A percentile compares a stretch with the other conserved stretches of the same genome.
Evolutionary conservation across 1,140 invertebrate genomes (phyloP).

Genomic region (Nasonia giraulti): DNA sequence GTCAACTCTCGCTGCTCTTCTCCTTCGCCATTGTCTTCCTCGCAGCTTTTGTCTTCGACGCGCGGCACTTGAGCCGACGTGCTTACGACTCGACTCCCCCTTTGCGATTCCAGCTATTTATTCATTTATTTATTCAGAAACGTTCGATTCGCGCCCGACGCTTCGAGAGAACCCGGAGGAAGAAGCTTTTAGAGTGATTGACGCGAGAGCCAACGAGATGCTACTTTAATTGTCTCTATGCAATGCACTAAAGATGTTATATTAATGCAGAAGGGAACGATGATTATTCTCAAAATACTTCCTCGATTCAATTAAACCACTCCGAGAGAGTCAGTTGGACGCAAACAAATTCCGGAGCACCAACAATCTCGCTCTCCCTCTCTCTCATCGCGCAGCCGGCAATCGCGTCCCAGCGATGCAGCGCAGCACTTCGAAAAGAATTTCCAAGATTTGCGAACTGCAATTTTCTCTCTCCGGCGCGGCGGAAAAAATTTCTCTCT

Average conservation of each 20-base stretch:
- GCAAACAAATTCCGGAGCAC: not conserved
- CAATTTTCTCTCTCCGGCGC: conserved; percentile 34
- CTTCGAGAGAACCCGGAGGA: not conserved
- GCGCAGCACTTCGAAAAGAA: conserved; percentile 24
- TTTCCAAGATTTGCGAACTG: conserved; percentile 35
- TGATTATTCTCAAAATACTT: not conserved
- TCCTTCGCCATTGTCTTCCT: not conserved
- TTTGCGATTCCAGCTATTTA: conserved; percentile 45
- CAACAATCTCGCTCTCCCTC: not conserved
- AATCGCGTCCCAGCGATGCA: not conserved
- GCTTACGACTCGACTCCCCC: not conserved
- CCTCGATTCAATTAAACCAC: not conserved
- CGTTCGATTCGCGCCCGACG: conserved; percentile 52
- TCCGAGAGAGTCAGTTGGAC: not conserved
- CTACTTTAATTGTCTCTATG: too few relatives aligned
- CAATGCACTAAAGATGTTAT: too few relatives aligned
- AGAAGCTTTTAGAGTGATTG: not conserved
- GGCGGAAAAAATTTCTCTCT: conserved; percentile 11
- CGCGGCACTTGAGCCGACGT: conserved; percentile 9
- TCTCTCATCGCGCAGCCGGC: too few relatives aligned
- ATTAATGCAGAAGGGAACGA: not conserved
- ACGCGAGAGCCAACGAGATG: not conserved
- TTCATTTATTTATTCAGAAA: conserved; percentile 68
- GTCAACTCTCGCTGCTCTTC: conserved; percentile 64
- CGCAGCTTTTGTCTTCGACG: not conserved